phyloP scores from a whole-genome alignment of 2,113 vertebrate species.

The Sinocyclocheilus maitianheensis region DNA sequence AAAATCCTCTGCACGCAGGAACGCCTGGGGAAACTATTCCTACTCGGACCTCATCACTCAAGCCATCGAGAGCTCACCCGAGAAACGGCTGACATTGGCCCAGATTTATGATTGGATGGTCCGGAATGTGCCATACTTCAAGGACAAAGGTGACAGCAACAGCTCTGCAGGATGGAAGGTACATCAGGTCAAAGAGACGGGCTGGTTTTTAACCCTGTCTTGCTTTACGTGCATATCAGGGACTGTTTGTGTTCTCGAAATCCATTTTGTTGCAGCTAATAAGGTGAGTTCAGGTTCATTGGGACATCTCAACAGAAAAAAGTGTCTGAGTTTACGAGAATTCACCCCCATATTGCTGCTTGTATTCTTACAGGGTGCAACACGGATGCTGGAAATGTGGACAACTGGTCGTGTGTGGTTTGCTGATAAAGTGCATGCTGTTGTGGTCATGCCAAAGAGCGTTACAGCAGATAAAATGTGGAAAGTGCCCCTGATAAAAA shows the following conservation, averaged over 20 bases:
- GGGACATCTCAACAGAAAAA: not conserved
- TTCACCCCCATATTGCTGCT: not conserved
- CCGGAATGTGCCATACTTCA: slow-evolving; percentile 96
- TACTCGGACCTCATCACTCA: slow-evolving; percentile 95
- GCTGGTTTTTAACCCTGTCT: not conserved
- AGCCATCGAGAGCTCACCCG: slow-evolving; percentile 93
- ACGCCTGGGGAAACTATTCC: slow-evolving; percentile 97
- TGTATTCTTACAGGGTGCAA: not conserved
- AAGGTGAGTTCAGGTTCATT: not conserved
- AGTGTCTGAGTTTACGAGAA: not conserved
- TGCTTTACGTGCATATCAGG: not conserved
- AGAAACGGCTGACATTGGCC: slow-evolving; percentile 92
- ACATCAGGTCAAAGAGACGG: slow-evolving; percentile 55
- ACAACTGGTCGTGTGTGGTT: slow-evolving; percentile 2
- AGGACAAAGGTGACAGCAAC: slow-evolving; percentile 94
- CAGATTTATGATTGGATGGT: slow-evolving; percentile 99
- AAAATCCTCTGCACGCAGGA: slow-evolving; percentile 92
- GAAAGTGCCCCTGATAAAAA: slow-evolving; percentile 43
- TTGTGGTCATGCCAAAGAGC: slow-evolving; percentile 38
- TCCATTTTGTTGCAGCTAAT: not conserved
- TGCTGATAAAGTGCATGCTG: slow-evolving; percentile 48
- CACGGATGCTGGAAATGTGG: not conserved
- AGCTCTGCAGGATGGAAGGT: slow-evolving; percentile 83
- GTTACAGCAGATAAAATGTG: slow-evolving; percentile 31
- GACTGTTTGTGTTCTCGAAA: not conserved